These are phyloP conservation scores for Hypothenemus hampei DNA, from an alignment of 1,140 invertebrate genomes.

Conservation along the genomic window DNA sequence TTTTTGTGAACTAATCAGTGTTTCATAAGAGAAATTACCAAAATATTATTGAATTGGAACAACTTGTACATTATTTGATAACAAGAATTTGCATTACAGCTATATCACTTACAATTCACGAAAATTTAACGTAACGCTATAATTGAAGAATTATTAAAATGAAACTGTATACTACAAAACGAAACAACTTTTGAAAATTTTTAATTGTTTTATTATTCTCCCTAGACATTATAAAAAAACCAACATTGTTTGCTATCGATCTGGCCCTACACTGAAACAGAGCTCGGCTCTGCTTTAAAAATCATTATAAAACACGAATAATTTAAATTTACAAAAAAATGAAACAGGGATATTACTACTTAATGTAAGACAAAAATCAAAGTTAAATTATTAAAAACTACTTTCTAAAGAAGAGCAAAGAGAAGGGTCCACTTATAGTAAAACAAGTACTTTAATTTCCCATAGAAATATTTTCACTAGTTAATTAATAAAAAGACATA, in stretches of 20 bases:
- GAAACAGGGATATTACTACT: slow-evolving; percentile 3
- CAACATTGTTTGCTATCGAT: slow-evolving; percentile 43
- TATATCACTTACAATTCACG: no score
- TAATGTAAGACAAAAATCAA: no score
- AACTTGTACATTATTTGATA: not conserved
- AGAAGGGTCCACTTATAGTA: no score
- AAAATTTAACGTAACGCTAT: not conserved
- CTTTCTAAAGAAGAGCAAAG: no score
- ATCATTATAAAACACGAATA: no score
- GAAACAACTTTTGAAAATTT: slow-evolving; percentile 28
- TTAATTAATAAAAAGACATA: no score
- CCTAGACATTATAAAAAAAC: slow-evolving; percentile 43
- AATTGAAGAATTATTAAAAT: no score
- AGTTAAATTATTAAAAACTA: no score
- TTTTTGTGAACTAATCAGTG: not conserved
- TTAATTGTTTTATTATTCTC: slow-evolving; percentile 25
- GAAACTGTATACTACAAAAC: not conserved
- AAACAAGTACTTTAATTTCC: no score
- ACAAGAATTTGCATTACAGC: not conserved
- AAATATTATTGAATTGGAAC: no score
- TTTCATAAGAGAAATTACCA: not conserved
- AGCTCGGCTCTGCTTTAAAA: slow-evolving; percentile 34
- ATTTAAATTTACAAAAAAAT: no score
- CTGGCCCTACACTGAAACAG: slow-evolving; percentile 44
- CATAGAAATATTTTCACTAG: no score